Percentiles rank a stretch among this genome's conserved stretches.
Evolutionary conservation across 2,113 vertebrate species (phyloP).

Genomic region (Rattus rattus): DNA sequence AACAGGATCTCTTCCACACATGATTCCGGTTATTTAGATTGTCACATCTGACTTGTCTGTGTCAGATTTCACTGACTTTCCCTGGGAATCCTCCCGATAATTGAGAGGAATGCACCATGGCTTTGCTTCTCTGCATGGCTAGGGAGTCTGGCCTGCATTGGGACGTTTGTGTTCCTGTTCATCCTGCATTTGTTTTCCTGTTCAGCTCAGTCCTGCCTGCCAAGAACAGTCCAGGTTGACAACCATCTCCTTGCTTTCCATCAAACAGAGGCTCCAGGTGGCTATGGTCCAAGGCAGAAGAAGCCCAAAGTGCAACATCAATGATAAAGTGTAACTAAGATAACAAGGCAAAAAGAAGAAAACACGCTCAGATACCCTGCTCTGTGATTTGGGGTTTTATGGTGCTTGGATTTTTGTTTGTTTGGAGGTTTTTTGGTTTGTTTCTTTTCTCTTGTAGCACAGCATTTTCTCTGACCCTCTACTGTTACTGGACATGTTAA

Average conservation of each 20-base stretch:
- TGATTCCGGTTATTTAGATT: slow-evolving; percentile 70
- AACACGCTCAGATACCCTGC: not conserved
- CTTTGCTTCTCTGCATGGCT: slow-evolving; percentile 68
- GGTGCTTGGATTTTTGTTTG: not conserved
- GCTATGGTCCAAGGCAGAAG: slow-evolving; percentile 39
- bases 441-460: not conserved
- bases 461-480: not conserved
- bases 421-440: not conserved
- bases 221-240: slow-evolving; percentile 68
- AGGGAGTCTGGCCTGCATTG: not conserved
- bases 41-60: slow-evolving; percentile 67
- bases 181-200: slow-evolving; percentile 64
- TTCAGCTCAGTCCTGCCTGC: slow-evolving; percentile 63
- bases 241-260: slow-evolving; percentile 67
- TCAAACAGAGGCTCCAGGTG: slow-evolving; percentile 71
- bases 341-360: not conserved
- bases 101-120: slow-evolving; percentile 38
- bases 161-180: slow-evolving; percentile 60
- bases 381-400: not conserved
- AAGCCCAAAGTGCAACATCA: slow-evolving; percentile 40
- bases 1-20: not conserved
- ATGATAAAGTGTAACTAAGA: not conserved
- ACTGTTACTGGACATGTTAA: not conserved
- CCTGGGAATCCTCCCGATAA: slow-evolving; percentile 62
- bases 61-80: slow-evolving; percentile 61